Base-by-base conservation (phyloP, 2,888 invertebrate species). In the Synergus laeviventris region DNA sequence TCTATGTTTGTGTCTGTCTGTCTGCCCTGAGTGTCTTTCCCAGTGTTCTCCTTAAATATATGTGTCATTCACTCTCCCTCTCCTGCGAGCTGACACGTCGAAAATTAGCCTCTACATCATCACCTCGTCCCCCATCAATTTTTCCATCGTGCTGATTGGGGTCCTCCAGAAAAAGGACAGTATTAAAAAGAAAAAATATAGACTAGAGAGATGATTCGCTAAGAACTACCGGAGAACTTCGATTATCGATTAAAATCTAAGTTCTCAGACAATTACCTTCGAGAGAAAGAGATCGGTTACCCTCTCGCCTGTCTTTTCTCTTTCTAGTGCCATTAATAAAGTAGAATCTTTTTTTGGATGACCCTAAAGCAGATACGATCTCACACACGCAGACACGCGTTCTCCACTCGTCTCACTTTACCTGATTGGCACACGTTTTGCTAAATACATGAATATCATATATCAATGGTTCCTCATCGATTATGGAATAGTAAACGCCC, bases 21-120 rank as follows among this genome's bases (percentile, higher is more conserved):
- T 86, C 84, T 86, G 86, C 88, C 89, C 89, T 88, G 88, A 89
- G 89, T 89, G 88, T 89, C 89, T 88, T 89, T 87, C 87, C 87
- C 86, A 85, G 82, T 84, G 82, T 85, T 84, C 79, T 83, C 79
- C 80, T 64, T 78, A 83, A 81, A 79, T 84, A 83, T 84, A 83
- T 83, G 81, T 49, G 78, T 81, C 66, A 66, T 45, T 21, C 64
- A 64, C 7, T 66, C 42, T 8, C 49, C 21, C 66, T 8, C 42
- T 82, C 81, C 78, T 78, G 81, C 79, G 81, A 84, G 82, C 83
- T 82, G 81, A 83, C 81, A 42, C 64, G 24, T 24, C 75, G 24
- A 39, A 64, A 39, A 45, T 45, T 45, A 45, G 16, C 16, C 45
- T 45, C 45, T 45, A 5, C 45, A 45, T 45, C 45, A 16, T 16